Percentiles rank a stretch among this genome's conserved stretches.
Conservation (phyloP, 2,113 vertebrate genomes). For the Coturnix japonica region DNA sequence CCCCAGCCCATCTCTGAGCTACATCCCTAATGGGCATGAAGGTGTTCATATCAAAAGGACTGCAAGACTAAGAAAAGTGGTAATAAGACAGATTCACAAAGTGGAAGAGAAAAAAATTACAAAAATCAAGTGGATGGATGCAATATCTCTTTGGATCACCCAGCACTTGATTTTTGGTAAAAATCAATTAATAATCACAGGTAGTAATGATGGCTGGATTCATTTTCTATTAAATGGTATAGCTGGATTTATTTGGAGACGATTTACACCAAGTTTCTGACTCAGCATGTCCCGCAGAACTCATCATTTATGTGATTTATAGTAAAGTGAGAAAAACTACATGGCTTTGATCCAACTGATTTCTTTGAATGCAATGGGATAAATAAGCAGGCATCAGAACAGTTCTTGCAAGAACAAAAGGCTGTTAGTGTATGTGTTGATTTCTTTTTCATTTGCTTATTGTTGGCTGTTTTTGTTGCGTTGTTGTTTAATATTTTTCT, state of each 20-base stretch:
- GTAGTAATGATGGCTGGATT: background rate
- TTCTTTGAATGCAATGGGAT: constrained; percentile 25
- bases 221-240: background rate
- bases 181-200: constrained; percentile 22
- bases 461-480: background rate
- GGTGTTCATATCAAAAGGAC: fast-evolving
- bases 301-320: constrained; percentile 36
- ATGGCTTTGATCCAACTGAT: constrained; percentile 31
- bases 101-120: background rate
- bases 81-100: background rate
- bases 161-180: background rate
- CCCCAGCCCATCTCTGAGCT: background rate
- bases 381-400: constrained; percentile 36
- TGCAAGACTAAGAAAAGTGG: background rate
- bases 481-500: background rate
- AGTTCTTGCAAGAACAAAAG: background rate
- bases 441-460: background rate
- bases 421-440: background rate
- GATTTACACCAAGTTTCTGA: constrained; percentile 32
- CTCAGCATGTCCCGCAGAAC: constrained; percentile 4
- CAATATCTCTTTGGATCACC: background rate
- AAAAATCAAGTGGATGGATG: background rate
- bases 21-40: background rate
- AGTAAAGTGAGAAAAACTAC: background rate
- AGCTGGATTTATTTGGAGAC: background rate